These are phyloP conservation scores for Otocyon megalotis DNA, from an alignment of 2,113 vertebrate genomes.

Conservation along the genomic window DNA sequence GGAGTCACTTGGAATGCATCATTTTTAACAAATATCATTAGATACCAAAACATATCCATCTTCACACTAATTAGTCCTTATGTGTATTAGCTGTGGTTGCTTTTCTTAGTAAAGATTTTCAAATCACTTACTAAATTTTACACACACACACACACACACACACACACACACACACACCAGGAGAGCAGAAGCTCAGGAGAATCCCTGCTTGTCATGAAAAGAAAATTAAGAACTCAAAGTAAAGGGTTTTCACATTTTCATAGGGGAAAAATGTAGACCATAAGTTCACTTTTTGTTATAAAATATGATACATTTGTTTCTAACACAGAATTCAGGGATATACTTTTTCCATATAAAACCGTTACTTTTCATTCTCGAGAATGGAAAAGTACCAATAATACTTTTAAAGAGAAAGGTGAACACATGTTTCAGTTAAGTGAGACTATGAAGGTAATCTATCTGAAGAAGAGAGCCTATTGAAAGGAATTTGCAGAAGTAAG, in stretches of 20 bases:
- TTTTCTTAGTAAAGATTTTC: constrained; percentile 68
- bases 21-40: constrained; percentile 71
- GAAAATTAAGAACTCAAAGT: constrained; percentile 67
- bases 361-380: not conserved
- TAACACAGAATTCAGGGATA: constrained; percentile 17
- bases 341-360: not conserved
- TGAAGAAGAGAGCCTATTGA: not conserved
- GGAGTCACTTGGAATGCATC: constrained; percentile 49
- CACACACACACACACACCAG: constrained; percentile 14
- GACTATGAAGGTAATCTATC: not conserved
- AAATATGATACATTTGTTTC: constrained; percentile 39
- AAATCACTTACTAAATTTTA: constrained; percentile 74
- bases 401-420: constrained; percentile 3
- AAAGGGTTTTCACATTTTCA: constrained; percentile 55
- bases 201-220: constrained; percentile 50
- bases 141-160: not conserved
- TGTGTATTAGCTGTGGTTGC: constrained; percentile 65
- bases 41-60: constrained; percentile 62
- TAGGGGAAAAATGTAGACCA: not conserved
- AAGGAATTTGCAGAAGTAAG: constrained; percentile 43
- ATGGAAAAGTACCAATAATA: not conserved
- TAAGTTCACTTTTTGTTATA: not conserved
- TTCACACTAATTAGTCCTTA: constrained; percentile 71
- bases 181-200: constrained; percentile 56
- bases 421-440: not conserved